These are phyloP conservation scores for Erethizon dorsatum DNA, from an alignment of 2,797 vertebrate genomes.

Conservation along the genomic window DNA sequence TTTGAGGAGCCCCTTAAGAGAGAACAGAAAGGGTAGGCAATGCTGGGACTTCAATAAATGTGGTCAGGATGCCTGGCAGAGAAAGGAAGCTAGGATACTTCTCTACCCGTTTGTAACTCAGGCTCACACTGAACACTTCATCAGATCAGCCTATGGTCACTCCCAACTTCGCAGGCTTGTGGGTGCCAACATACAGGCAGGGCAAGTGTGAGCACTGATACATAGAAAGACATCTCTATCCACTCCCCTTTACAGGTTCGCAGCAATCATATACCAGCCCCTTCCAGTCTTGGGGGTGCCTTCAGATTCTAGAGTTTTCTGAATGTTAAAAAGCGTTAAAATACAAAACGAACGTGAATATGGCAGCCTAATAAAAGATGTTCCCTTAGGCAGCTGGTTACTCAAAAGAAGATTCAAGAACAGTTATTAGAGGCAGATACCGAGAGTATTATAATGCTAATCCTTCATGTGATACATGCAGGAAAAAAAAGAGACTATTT, in stretches of 20 bases:
- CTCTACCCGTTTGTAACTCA: not conserved
- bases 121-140: not conserved
- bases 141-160: not conserved
- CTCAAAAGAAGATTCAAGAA: not conserved
- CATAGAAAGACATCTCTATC: fast-evolving
- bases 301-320: not conserved
- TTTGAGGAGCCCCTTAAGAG: not conserved
- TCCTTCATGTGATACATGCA: not conserved
- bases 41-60: no score
- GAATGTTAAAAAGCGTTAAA: not conserved
- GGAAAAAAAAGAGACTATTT: not conserved
- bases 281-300: not conserved
- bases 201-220: not conserved
- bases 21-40: not conserved
- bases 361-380: not conserved
- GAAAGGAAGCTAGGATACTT: not conserved
- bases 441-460: not conserved
- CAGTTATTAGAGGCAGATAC: not conserved
- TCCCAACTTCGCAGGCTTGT: not conserved
- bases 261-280: not conserved
- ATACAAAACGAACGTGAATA: not conserved
- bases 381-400: not conserved
- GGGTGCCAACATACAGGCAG: not conserved
- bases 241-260: not conserved
- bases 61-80: no score